phyloP scores from a whole-genome alignment of 2,113 vertebrate species.

The Calyptomena viridis region DNA sequence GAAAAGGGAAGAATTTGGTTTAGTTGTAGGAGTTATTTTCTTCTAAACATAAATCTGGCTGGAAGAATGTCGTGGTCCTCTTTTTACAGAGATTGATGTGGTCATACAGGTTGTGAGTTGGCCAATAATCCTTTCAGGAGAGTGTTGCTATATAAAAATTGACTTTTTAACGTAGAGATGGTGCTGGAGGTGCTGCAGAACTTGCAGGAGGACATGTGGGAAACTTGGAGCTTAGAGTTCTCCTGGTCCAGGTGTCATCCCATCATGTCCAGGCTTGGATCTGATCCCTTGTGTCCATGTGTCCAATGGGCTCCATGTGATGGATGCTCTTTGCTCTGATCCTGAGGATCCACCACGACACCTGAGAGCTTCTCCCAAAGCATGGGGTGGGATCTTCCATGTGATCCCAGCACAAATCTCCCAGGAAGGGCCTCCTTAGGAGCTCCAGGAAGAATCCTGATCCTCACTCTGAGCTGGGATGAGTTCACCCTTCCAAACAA shows the following conservation, averaged over 20 bases:
- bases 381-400: neutral
- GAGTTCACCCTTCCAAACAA: constrained; percentile 29
- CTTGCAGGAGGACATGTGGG: neutral
- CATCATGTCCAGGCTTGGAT: neutral
- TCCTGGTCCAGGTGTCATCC: neutral
- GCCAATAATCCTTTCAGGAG: neutral
- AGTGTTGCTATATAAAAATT: neutral
- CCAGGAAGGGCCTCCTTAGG: neutral
- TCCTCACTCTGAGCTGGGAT: neutral
- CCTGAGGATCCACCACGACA: accelerated
- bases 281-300: too few relatives aligned
- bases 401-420: neutral
- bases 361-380: neutral
- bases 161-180: accelerated
- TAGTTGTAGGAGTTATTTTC: neutral
- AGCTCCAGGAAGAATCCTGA: neutral
- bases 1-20: neutral
- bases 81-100: neutral
- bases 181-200: neutral
- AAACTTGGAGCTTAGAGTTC: neutral
- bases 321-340: neutral
- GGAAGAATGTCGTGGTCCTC: neutral
- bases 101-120: neutral
- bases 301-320: neutral
- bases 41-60: neutral